Base-by-base conservation (phyloP, 2,888 invertebrate species). In the Chloromyia formosa region DNA sequence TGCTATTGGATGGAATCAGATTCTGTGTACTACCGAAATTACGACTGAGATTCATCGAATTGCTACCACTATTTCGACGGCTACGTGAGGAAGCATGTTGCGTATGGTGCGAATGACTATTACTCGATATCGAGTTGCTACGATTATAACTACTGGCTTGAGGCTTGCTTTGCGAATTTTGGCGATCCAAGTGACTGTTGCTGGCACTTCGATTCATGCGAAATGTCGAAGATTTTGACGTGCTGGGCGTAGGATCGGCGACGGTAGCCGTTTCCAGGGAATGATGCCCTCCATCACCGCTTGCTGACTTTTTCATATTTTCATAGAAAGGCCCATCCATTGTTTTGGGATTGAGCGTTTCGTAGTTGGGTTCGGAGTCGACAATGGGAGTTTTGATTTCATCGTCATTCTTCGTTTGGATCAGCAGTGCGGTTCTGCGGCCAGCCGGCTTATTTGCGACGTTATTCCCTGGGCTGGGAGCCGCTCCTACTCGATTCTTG, bases 21-120 rank as follows among this genome's bases (percentile, higher is more conserved):
- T 86, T 86, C 72, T 86, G 86, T 9, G 85, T 84, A 79, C 86
- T 86, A 58, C 85, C 84, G 75, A 84, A 85, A 75, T 84, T 84
- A 14, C 84, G 82, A 68, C 81, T 83, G 56, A 85, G 78, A 76
- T 84, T 84, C 22, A 82, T 80, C 0, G 81, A 79, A 69, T 80
- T 81, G 74, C 82, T 82, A 49, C 80, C 79, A 75, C 82, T 58
- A 40, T 74, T 58, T 27, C 66, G 35, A 53, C 74, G 54, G 53
- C 68, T 49, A 68, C 49, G 56, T 10, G 64, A 68, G 2, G 58
- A 27, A 23, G n/a, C 14, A 12, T 64, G 62, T 42, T 45, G 49
- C 22, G 42, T 7, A 14, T 61, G 42, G 58, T 74, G 56, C 20
- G 64, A 35, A 54, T 56, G 16, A 35, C 58, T 71, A 68, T 20